phyloP scores from a whole-genome alignment of 2,888 invertebrate species.

The Odontothrips loti region DNA sequence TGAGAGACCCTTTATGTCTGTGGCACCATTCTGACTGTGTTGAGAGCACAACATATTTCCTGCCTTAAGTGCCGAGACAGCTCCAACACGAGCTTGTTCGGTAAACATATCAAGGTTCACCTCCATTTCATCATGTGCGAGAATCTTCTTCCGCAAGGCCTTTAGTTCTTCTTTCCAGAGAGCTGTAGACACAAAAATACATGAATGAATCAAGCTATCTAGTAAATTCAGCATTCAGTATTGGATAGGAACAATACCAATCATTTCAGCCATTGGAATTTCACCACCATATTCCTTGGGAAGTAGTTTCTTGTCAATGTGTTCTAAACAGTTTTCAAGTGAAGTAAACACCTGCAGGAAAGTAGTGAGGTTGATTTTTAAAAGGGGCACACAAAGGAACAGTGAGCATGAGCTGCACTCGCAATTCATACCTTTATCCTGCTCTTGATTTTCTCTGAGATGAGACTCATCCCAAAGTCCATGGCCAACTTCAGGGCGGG shows the following conservation, averaged over 20 bases:
- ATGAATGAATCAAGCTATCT: background rate
- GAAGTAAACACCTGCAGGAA: background rate
- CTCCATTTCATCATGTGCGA: conserved; percentile 44
- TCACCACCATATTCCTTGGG: conserved; percentile 79
- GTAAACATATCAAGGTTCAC: conserved; percentile 62
- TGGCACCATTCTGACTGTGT: conserved; percentile 50
- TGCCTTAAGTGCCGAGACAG: conserved; percentile 65
- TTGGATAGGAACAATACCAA: conserved; percentile 53
- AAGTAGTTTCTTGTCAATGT: conserved; percentile 59
- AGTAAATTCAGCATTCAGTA: conserved; percentile 25
- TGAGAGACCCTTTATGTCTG: conserved; percentile 63
- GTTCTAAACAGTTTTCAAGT: conserved; percentile 32
- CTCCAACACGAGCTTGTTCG: conserved; percentile 66
- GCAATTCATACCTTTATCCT: conserved; percentile 61
- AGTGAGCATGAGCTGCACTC: background rate
- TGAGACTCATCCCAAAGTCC: conserved; percentile 73
- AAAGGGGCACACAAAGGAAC: too few species aligned
- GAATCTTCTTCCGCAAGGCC: conserved; percentile 41
- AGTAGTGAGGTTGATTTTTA: background rate
- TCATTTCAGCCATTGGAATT: conserved; percentile 80
- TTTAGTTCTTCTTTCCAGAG: conserved; percentile 44
- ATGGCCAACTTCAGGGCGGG: conserved; percentile 74
- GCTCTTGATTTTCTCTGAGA: conserved; percentile 78
- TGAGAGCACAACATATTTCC: conserved; percentile 57
- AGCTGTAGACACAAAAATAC: conserved; percentile 38